Evolutionary conservation across 2,888 invertebrate genomes (phyloP).

Genomic region (Caenorhabditis japonica): DNA sequence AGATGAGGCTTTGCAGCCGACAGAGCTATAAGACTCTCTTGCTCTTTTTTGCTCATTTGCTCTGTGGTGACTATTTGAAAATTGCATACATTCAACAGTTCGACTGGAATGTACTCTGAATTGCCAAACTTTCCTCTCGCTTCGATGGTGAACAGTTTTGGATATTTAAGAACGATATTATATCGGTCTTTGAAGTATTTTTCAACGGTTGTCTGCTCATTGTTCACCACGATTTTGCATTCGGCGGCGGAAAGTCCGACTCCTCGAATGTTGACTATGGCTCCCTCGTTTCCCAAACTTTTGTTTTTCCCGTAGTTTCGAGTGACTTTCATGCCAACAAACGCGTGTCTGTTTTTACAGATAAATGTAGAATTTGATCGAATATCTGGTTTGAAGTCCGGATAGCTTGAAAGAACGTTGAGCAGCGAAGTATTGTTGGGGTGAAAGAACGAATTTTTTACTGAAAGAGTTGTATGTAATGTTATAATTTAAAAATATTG

Average conservation of each 20-base stretch:
- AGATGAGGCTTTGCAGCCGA: background rate
- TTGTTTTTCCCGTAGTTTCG: conserved; percentile 5
- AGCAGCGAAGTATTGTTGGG: background rate
- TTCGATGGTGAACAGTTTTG: conserved; percentile 15
- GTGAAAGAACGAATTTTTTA: conserved; percentile 22
- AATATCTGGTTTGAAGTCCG: background rate
- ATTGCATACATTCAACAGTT: background rate
- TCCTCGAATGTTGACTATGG: background rate
- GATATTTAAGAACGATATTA: background rate
- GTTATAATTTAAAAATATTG: too few species aligned
- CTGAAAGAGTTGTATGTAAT: conserved; percentile 1
- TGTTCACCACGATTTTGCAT: background rate
- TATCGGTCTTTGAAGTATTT: conserved; percentile 11
- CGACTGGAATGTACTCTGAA: conserved; percentile 6
- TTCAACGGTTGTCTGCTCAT: background rate
- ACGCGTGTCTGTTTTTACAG: background rate
- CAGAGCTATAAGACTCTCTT: conserved; percentile 10
- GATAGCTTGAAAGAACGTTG: background rate
- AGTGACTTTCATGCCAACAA: background rate
- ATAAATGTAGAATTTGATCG: background rate
- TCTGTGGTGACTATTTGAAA: conserved; percentile 15
- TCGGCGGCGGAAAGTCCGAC: conserved; percentile 14
- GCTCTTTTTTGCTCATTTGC: conserved; percentile 19
- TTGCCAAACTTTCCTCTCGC: background rate
- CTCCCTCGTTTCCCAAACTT: background rate